Percentiles rank a stretch among this genome's conserved stretches.
phyloP scores from a whole-genome alignment of 2,888 invertebrate genomes.

The Cephus nigrinus region DNA sequence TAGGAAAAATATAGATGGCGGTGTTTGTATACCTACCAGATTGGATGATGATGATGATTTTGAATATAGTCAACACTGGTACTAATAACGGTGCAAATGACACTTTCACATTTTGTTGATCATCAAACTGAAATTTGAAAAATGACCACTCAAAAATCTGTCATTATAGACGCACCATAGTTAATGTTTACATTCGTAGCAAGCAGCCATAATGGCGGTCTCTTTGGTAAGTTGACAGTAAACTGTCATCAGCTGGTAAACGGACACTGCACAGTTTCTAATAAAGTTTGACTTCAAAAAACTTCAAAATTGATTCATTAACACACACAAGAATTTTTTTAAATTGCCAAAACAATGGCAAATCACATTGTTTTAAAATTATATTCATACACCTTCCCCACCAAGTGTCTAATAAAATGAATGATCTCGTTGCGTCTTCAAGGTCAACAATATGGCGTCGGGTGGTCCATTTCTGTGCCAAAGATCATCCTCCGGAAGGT shows the following conservation, averaged over 20 bases:
- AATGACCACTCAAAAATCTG: background rate
- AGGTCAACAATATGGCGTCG: slow-evolving; percentile 46
- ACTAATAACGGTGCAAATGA: background rate
- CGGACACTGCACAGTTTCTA: background rate
- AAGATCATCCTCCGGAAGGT: background rate
- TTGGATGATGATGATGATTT: background rate
- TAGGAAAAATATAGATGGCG: background rate
- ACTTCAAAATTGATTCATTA: background rate
- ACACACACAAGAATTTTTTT: background rate
- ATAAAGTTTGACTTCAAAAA: background rate
- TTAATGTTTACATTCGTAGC: background rate
- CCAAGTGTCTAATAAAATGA: background rate
- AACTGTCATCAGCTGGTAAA: background rate
- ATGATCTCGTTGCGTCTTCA: slow-evolving; percentile 5
- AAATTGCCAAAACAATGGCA: background rate
- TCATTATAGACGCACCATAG: background rate
- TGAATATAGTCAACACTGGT: background rate
- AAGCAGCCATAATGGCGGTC: background rate
- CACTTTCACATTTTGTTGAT: background rate
- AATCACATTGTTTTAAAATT: background rate
- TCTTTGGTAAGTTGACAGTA: background rate
- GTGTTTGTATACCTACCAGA: background rate
- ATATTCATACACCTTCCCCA: background rate
- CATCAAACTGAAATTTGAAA: background rate
- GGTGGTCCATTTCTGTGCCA: background rate